Base-by-base conservation (phyloP, 2,113 vertebrate genomes). In the Rhinogobius similis region DNA sequence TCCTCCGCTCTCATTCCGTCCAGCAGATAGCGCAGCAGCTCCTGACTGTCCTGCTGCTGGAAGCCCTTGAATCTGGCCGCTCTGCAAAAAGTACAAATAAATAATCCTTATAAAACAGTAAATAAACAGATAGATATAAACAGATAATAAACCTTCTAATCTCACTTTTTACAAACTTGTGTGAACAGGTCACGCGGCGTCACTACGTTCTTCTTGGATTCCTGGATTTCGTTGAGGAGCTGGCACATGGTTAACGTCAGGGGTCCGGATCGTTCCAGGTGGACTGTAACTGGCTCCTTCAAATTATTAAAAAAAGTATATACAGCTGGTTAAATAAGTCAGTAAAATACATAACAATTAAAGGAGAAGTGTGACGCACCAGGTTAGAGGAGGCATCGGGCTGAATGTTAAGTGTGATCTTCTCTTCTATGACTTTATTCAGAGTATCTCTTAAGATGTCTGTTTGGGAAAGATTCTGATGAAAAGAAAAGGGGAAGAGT, bases 101-200 rank as follows among this genome's bases (percentile, higher is more conserved):
- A 55, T 58, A 53, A 1, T 50, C 20, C 20, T 50, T 50, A 50
- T 10, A n/a, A 50, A 21, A 50, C 20, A 50, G 18, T 1, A 50
- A 41, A 13, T 2, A 41, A 36, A 13, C 9, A 10, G 39, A 11
- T 41, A 11, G 39, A 41, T n/a, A 12, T 41, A 2, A 3, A 10
- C 12, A 1, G 10, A 41, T 10, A 10, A 41, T 41, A 12, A 36
- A 12, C 39, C 12, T 10, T 41, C 9, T 41, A 41, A 36, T 91
- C 96, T 95, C 81, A 98, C 98, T 98, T 99, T 94, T 96, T 98
- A 94, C 97, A 98, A 92, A 99, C 94, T 94, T 98, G 96, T 82
- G 94, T 88, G 90, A 99, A 98, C 68, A 99, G 92, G 79, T 98
- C 96, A 82, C 89, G 93, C 1, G 98, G 98, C 0, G 94, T 96